Evolutionary conservation across 1,140 invertebrate genomes (phyloP), one percentile per base, ranked within the genome.

Genomic region (Samia ricini): DNA sequence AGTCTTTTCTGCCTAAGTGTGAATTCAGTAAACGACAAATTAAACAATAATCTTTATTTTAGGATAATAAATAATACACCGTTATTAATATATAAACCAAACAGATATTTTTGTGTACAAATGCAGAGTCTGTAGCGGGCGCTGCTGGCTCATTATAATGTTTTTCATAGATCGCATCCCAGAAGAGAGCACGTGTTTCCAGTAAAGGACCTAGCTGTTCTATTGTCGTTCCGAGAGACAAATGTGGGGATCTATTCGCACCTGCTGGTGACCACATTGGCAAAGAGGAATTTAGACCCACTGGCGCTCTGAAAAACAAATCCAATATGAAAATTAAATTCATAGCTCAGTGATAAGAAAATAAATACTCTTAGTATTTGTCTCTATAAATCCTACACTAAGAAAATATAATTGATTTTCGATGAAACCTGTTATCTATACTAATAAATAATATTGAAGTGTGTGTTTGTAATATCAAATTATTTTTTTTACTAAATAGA

Each of bases 291-390:
- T 60, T 63, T 21, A 57, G n/a, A 26, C 63, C 57, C 18, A 68
- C 63, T 0, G 62, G 62, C 20, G 52, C 54, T 21, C 64, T 67
- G 62, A 0, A 61, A 54, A 12, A 26, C 1, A 26, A 54, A 42
- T 56, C 18, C 26, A 15, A 20, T 61, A 23, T 18, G 7, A 23
- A 15, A 23, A 3, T 12, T 76, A 21, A 10, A 72, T n/a, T n/a
- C n/a, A n/a, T 76, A 0, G 69, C 48, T 8, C 69, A 60, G 10
- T 71, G 64, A 50, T 70, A 75, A 22, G 33, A 36, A 8, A 8
- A 36, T 36, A 36, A 8, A 36, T 15, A 36, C 7, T 15, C 7
- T 36, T 7, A 8, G 33, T 15, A 36, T 8, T 36, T 36, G 7
- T 36, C 33, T 36, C 15, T 36, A n/a, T n/a, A n/a, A n/a, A n/a